A percentile compares a stretch with the other conserved stretches of the same genome.
phyloP scores from a whole-genome alignment of 1,140 invertebrate species.

The Drosophila gunungcola region DNA sequence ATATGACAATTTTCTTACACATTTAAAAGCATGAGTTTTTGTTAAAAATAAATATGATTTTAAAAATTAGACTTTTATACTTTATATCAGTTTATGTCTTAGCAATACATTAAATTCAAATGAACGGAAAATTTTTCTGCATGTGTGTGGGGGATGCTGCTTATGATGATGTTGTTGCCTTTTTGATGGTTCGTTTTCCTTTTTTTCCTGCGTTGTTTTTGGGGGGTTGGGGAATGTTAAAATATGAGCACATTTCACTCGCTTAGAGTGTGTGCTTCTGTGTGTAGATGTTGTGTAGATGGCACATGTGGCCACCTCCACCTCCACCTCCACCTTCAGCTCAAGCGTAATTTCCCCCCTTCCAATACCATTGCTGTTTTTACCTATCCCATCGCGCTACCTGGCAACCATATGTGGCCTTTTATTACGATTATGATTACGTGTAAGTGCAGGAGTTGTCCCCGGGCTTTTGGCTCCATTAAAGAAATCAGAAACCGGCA shows the following conservation, averaged over 20 bases:
- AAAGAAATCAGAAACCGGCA: conserved; percentile 52
- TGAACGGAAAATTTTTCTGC: neutral
- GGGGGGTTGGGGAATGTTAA: conserved; percentile 37
- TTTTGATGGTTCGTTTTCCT: conserved; percentile 20
- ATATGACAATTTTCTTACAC: no score
- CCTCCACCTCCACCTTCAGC: conserved; percentile 11
- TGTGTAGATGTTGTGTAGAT: conserved; percentile 23
- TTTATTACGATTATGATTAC: conserved; percentile 79
- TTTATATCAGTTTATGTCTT: no score
- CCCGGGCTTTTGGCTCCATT: conserved; percentile 41
- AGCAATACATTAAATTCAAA: neutral
- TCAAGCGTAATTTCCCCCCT: neutral
- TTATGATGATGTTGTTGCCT: conserved; percentile 47
- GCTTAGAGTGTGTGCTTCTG: conserved; percentile 13
- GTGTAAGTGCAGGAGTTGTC: conserved; percentile 65
- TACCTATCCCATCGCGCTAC: conserved; percentile 49
- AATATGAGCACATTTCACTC: conserved; percentile 70
- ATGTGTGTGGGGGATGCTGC: conserved; percentile 18
- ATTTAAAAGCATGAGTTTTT: no score
- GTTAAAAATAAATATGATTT: no score
- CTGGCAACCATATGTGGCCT: conserved; percentile 68
- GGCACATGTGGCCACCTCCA: conserved; percentile 48
- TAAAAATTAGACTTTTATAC: no score
- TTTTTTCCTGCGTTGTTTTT: conserved; percentile 2
- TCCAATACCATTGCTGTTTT: conserved; percentile 3